Evolutionary conservation across 2,888 invertebrate species (phyloP).

Genomic region (Kryphioiulus occultus): DNA sequence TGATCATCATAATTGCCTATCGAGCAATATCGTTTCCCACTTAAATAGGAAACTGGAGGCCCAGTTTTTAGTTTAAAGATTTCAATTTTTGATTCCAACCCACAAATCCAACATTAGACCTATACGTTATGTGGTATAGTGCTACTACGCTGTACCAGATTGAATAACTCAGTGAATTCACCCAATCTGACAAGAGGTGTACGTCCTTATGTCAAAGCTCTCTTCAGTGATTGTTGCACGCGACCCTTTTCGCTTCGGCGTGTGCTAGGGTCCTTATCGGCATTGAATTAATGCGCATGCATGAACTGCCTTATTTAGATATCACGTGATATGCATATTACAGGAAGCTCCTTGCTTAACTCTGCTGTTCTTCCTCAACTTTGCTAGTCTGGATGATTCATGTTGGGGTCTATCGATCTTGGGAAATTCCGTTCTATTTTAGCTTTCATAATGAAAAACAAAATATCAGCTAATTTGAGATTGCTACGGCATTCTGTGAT

Average conservation of each 20-base stretch:
- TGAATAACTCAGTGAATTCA: not conserved
- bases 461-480: not conserved
- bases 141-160: too few species aligned
- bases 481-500: not conserved
- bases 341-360: not conserved
- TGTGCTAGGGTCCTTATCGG: not conserved
- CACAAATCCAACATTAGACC: not conserved
- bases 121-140: not conserved
- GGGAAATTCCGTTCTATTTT: not conserved
- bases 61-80: not conserved
- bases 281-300: not conserved
- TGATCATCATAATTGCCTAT: not conserved
- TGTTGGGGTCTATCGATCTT: not conserved
- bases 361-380: not conserved
- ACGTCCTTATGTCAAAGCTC: not conserved
- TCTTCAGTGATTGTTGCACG: not conserved
- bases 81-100: not conserved
- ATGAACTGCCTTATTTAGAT: not conserved
- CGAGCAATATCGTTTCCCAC: not conserved
- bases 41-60: not conserved
- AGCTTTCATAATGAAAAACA: not conserved
- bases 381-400: not conserved
- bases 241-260: not conserved
- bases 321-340: not conserved
- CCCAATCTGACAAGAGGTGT: not conserved